phyloP scores from a whole-genome alignment of 2,797 vertebrate species.

The Pseudochirops corinnae region DNA sequence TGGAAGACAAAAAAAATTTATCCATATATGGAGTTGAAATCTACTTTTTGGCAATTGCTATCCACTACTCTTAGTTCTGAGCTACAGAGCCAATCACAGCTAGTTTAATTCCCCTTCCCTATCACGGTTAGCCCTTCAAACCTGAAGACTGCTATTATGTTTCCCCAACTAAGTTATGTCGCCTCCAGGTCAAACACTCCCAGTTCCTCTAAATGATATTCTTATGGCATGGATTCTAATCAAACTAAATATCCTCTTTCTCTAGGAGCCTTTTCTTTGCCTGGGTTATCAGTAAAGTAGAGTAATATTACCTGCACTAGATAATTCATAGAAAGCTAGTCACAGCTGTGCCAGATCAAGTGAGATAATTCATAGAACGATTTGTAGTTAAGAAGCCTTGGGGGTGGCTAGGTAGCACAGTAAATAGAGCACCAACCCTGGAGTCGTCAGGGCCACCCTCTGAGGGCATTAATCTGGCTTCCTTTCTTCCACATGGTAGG shows the following conservation, averaged over 20 bases:
- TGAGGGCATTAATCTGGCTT: fast-evolving
- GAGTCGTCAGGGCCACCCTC: neutral
- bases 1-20: neutral
- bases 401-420: too few species aligned
- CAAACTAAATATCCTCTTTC: neutral
- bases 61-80: neutral
- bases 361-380: neutral
- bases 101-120: neutral
- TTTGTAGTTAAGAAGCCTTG: neutral
- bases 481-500: neutral
- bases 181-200: neutral
- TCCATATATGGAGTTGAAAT: neutral
- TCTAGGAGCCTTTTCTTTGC: neutral
- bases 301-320: neutral
- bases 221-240: neutral
- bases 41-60: neutral
- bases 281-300: neutral
- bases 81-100: neutral
- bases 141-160: neutral
- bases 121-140: neutral
- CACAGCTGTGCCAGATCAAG: neutral
- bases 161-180: neutral
- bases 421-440: too few species aligned
- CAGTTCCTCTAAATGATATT: neutral
- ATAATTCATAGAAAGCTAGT: neutral